These are phyloP conservation scores for Pedionomus torquatus DNA, from an alignment of 2,113 vertebrate genomes.

Conservation along the genomic window DNA sequence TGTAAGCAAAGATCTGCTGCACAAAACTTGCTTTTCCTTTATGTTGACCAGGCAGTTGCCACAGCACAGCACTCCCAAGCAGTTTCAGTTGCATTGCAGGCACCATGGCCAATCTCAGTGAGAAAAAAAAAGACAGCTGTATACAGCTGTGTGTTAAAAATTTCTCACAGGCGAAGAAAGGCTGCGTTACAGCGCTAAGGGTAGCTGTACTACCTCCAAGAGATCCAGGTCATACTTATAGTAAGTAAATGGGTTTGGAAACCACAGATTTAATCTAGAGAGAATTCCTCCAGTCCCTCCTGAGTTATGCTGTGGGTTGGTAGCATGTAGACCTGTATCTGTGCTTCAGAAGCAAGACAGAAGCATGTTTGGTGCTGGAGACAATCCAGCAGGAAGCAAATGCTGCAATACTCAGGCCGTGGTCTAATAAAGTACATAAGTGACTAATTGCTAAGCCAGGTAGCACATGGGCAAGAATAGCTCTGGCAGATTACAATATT, in stretches of 20 bases:
- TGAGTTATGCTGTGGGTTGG: background rate
- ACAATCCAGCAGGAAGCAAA: background rate
- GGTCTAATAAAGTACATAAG: background rate
- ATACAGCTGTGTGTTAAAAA: background rate
- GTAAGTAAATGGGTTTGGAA: background rate
- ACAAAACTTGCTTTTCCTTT: background rate
- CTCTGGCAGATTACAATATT: background rate
- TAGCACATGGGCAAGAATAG: background rate
- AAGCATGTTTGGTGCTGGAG: background rate
- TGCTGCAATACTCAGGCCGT: background rate
- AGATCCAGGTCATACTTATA: background rate
- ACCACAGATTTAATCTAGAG: background rate
- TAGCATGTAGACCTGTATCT: background rate
- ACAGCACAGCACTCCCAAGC: background rate
- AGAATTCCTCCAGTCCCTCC: background rate
- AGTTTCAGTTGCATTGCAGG: background rate
- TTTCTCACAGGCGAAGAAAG: slow-evolving; percentile 13
- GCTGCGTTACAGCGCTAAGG: background rate
- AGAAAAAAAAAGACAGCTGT: slow-evolving; percentile 4
- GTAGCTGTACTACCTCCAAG: background rate
- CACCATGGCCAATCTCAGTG: background rate
- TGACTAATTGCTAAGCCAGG: slow-evolving; percentile 5
- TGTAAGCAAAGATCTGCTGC: background rate
- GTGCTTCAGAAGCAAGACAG: background rate
- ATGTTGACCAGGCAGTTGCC: background rate